These are phyloP conservation scores for Hippocampus mohnikei DNA, from an alignment of 2,113 vertebrate genomes.

Conservation along the genomic window DNA sequence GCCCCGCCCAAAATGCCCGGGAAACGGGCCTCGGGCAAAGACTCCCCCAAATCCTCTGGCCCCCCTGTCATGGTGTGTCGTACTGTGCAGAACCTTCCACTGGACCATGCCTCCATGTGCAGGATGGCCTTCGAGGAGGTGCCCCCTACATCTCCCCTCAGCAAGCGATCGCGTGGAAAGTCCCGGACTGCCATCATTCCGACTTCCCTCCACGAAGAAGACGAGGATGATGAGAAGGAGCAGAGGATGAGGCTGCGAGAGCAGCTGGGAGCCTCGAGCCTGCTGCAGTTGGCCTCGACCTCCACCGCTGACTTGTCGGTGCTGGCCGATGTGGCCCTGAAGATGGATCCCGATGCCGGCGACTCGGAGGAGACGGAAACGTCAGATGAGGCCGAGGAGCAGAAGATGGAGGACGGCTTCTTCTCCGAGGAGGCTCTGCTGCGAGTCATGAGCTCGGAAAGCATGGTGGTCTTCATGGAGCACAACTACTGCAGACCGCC, in stretches of 20 bases:
- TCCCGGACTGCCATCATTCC: slow-evolving; percentile 61
- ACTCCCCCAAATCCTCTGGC: slow-evolving; percentile 50
- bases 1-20: slow-evolving; percentile 55
- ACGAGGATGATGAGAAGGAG: slow-evolving; percentile 68
- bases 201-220: slow-evolving; percentile 62
- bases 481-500: slow-evolving; percentile 83
- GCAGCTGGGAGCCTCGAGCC: slow-evolving; percentile 71
- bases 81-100: slow-evolving; percentile 84
- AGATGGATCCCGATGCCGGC: slow-evolving; percentile 75
- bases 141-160: slow-evolving; percentile 28
- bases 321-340: slow-evolving; percentile 79
- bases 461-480: slow-evolving; percentile 75
- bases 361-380: slow-evolving; percentile 82
- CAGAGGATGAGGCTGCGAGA: slow-evolving; percentile 67
- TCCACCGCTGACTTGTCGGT: slow-evolving; percentile 75
- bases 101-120: slow-evolving; percentile 87
- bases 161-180: slow-evolving; percentile 63
- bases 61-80: slow-evolving; percentile 71
- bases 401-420: slow-evolving; percentile 64
- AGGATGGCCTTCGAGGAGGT: slow-evolving; percentile 73
- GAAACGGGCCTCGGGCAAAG: slow-evolving; percentile 59
- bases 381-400: slow-evolving; percentile 79
- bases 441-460: slow-evolving; percentile 50
- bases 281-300: slow-evolving; percentile 73
- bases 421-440: slow-evolving; percentile 49